Evolutionary conservation across 1,140 invertebrate genomes (phyloP).

Genomic region (Cephus cinctus): DNA sequence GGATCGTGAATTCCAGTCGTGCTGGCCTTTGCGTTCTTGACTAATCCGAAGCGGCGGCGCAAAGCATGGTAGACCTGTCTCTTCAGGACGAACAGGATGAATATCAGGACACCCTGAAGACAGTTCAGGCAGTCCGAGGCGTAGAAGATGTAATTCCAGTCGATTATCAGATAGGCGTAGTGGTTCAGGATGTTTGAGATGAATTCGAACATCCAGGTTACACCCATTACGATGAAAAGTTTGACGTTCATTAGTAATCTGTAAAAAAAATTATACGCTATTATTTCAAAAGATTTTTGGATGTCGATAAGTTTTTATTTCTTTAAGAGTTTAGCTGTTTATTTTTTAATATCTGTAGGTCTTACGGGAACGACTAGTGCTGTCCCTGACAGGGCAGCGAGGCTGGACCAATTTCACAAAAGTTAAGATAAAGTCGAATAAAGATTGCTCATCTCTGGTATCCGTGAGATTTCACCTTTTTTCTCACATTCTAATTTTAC

Average conservation of each 20-base stretch:
- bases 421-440: too few species aligned
- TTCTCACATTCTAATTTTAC: too few species aligned
- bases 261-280: constrained; percentile 28
- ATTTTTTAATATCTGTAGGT: too few species aligned
- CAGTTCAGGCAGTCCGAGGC: constrained; percentile 62
- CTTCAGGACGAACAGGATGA: constrained; percentile 66
- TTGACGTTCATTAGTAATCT: constrained; percentile 71
- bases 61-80: constrained; percentile 53
- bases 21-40: constrained; percentile 9
- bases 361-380: too few species aligned
- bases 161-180: too few species aligned
- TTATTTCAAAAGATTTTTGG: too few species aligned
- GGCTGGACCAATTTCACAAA: too few species aligned
- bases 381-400: too few species aligned
- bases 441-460: too few species aligned
- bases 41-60: constrained; percentile 20
- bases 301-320: not conserved
- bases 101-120: constrained; percentile 65
- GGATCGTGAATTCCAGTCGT: constrained; percentile 28
- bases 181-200: constrained; percentile 52
- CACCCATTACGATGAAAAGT: constrained; percentile 74
- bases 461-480: too few species aligned
- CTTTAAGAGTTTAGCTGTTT: too few species aligned
- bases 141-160: constrained; percentile 32
- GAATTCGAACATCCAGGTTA: constrained; percentile 69